Percentiles rank a stretch among this genome's conserved stretches.
Evolutionary conservation across 2,888 invertebrate species (phyloP).

Genomic region (Acrobasis consociella): DNA sequence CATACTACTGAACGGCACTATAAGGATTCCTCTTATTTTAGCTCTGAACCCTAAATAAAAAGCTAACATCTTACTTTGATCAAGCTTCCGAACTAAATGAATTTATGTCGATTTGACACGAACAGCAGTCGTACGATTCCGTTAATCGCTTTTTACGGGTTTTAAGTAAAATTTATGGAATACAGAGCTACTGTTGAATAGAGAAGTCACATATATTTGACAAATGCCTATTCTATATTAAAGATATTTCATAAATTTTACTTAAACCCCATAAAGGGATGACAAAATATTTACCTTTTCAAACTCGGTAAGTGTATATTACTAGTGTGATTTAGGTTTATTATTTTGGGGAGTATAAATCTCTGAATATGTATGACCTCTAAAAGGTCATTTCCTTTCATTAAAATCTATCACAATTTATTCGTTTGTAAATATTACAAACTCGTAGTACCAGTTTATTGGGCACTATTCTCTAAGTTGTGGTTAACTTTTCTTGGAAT

Average conservation of each 20-base stretch:
- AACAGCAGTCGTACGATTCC: constrained; percentile 36
- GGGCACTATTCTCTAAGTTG: too few species aligned
- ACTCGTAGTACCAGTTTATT: too few species aligned
- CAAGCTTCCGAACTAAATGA: constrained; percentile 54
- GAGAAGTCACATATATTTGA: background rate
- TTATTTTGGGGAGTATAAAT: background rate
- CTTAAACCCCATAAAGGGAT: too few species aligned
- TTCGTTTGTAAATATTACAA: too few species aligned
- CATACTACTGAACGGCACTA: too few species aligned
- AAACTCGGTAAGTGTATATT: background rate
- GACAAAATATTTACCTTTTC: constrained; percentile 4
- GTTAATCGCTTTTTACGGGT: constrained; percentile 39
- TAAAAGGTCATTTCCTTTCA: background rate
- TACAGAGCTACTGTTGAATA: constrained; percentile 3
- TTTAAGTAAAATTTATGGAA: constrained; percentile 25
- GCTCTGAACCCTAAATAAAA: constrained; percentile 32
- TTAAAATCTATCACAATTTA: too few species aligned
- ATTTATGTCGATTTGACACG: constrained; percentile 46
- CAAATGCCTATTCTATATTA: constrained; percentile 5
- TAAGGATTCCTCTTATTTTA: background rate
- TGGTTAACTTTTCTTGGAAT: too few species aligned
- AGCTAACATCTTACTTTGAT: constrained; percentile 41
- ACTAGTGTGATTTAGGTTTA: constrained; percentile 5
- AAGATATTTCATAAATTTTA: too few species aligned
- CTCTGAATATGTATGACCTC: background rate